A percentile compares a stretch with the other conserved stretches of the same genome.
Evolutionary conservation across 1,140 invertebrate genomes (phyloP).

Genomic region (Sogatella furcifera): DNA sequence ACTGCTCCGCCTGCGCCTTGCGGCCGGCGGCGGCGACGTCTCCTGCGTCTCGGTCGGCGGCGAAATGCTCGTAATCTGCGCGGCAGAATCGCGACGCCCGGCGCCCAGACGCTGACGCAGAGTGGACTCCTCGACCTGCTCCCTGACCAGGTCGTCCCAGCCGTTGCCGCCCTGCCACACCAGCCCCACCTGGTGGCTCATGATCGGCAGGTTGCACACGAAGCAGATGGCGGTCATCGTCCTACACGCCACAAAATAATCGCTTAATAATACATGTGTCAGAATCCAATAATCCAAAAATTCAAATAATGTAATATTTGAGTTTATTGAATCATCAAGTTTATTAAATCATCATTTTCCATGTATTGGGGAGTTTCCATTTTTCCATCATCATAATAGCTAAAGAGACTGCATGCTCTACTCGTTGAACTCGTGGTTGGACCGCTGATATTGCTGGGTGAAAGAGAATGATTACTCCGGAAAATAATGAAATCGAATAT

Average conservation of each 20-base stretch:
- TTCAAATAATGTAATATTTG: too few species aligned
- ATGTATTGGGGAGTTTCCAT: too few species aligned
- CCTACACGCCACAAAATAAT: conserved; percentile 40
- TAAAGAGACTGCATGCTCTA: too few species aligned
- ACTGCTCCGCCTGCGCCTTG: conserved; percentile 65
- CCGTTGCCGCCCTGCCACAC: conserved; percentile 88
- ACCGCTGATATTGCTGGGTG: too few species aligned
- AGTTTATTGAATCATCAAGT: too few species aligned
- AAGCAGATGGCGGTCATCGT: conserved; percentile 90
- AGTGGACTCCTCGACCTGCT: conserved; percentile 74
- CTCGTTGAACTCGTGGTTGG: too few species aligned
- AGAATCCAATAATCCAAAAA: too few species aligned
- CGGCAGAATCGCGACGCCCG: conserved; percentile 72
- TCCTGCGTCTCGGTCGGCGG: conserved; percentile 59
- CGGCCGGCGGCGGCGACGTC: conserved; percentile 45
- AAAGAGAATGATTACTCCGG: too few species aligned
- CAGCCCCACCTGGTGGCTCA: conserved; percentile 84
- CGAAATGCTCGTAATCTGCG: conserved; percentile 74
- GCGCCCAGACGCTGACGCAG: conserved; percentile 53
- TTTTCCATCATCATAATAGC: too few species aligned
- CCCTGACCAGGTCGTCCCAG: conserved; percentile 79
- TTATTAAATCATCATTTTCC: too few species aligned
- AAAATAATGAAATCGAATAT: too few species aligned
- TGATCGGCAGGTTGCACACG: conserved; percentile 87
- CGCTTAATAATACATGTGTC: too few species aligned